Evolutionary conservation across 2,113 vertebrate species (phyloP), one percentile per base, ranked within the genome.

Genomic region (Excalfactoria chinensis): DNA sequence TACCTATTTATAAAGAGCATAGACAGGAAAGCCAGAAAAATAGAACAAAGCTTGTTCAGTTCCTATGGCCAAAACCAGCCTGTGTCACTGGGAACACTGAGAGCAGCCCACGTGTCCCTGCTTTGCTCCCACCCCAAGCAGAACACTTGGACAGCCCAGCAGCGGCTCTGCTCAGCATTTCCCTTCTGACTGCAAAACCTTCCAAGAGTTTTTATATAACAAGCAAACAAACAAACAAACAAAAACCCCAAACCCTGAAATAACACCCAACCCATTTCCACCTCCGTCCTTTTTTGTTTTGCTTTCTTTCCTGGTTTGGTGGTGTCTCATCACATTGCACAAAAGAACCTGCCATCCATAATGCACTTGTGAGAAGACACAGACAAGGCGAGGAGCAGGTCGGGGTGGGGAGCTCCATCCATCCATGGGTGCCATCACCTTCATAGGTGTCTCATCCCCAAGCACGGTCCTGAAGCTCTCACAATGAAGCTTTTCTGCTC

Each of bases 331-430:
- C 60, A 41, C 90, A 92, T 84, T 95, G 96, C 91, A 95, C 76
- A 28, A 56, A 93, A 90, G 46, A 44, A 83, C 90, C 91, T 69
- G 92, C 76, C 18, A 23, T 88, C 63, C 93, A 35, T 79, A 96
- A 97, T 89, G 91, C 91, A 94, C 95, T 96, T 91, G 75, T 85
- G 74, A 82, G 73, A 91, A 93, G 89, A 59, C 70, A 79, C 7
- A 13, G 77, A 20, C 13, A 66, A 80, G 5, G 9, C 14, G 70
- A 62, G 51, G 48, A 58, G 64, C 58, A 86, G 72, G 76, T 51
- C 67, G 86, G 94, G 85, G 46, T 84, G 58, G 77, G 84, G 81
- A 91, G 94, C 95, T 91, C 76, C 34, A 23, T 43, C 13, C 6
- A 34, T 10, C 1, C 0, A 56, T 40, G 32, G 76, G 83, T 51